These are phyloP conservation scores for Falco rusticolus DNA, from an alignment of 2,797 vertebrate genomes.

Conservation along the genomic window DNA sequence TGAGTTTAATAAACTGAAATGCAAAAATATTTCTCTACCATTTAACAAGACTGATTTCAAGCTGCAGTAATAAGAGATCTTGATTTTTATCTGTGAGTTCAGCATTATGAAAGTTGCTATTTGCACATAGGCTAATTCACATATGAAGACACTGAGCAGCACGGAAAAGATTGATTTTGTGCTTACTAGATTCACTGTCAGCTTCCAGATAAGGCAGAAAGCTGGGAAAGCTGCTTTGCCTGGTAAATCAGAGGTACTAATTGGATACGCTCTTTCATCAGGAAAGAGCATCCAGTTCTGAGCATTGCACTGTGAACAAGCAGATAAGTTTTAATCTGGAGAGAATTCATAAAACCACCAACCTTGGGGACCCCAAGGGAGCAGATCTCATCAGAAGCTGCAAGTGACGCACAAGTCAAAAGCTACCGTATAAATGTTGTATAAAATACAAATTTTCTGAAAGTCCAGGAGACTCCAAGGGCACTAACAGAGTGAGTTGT, in stretches of 20 bases:
- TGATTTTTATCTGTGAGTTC: not conserved
- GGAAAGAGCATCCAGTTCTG: not conserved
- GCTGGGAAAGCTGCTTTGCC: not conserved
- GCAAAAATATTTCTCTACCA: not conserved
- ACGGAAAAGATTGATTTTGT: not conserved
- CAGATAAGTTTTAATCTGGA: not conserved
- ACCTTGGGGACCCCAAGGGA: fast-evolving
- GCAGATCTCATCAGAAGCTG: not conserved
- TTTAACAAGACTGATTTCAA: not conserved
- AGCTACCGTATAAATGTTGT: fast-evolving
- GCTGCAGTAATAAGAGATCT: not conserved
- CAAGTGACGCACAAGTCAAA: fast-evolving
- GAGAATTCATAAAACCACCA: not conserved
- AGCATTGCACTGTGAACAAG: not conserved
- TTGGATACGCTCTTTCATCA: not conserved
- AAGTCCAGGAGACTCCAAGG: not conserved
- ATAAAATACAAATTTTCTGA: not conserved
- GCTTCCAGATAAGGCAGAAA: not conserved
- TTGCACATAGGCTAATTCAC: not conserved
- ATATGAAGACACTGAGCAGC: not conserved
- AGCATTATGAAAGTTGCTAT: not conserved
- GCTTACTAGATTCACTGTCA: not conserved
- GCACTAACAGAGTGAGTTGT: no score
- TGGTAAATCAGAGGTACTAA: not conserved
- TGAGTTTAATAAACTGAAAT: not conserved